phyloP scores from a whole-genome alignment of 1,140 invertebrate genomes.

The Rhizoglyphus robini region DNA sequence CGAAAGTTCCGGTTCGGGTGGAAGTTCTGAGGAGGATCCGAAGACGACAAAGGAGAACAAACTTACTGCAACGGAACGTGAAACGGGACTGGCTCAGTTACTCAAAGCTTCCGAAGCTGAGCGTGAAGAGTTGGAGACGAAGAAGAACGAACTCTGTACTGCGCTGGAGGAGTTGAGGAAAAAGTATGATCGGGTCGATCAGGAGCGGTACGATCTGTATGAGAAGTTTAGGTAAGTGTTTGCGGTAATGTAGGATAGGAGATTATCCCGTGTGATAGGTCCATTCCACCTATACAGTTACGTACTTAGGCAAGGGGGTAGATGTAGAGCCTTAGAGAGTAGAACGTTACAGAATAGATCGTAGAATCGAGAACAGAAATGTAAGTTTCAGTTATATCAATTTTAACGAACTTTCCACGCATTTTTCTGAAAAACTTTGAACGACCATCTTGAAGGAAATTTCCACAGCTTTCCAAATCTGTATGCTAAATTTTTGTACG shows the following conservation, averaged over 20 bases:
- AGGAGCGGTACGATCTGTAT: background rate
- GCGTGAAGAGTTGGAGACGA: slow-evolving; percentile 52
- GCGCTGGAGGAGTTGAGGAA: slow-evolving; percentile 43
- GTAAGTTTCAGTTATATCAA: too few species aligned
- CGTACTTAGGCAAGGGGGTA: too few species aligned
- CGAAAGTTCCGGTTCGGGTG: too few species aligned
- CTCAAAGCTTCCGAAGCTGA: slow-evolving; percentile 64
- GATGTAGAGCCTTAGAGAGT: too few species aligned
- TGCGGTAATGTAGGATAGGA: background rate
- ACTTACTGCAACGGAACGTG: slow-evolving; percentile 51
- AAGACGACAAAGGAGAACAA: slow-evolving; percentile 26
- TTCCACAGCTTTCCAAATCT: too few species aligned
- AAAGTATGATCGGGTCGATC: slow-evolving; percentile 26
- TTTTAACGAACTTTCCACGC: too few species aligned
- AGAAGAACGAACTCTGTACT: slow-evolving; percentile 57
- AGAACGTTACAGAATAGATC: too few species aligned
- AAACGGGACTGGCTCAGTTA: slow-evolving; percentile 67
- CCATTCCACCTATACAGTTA: too few species aligned
- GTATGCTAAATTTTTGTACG: too few species aligned
- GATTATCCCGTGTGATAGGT: background rate
- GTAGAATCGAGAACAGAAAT: too few species aligned
- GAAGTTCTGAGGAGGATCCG: slow-evolving; percentile 37
- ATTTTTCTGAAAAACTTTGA: too few species aligned
- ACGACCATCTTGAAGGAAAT: too few species aligned
- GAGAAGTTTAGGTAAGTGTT: slow-evolving; percentile 34